These are phyloP conservation scores for Parotocinclus haroldoi DNA, from an alignment of 2,797 vertebrate genomes.

Conservation along the genomic window DNA sequence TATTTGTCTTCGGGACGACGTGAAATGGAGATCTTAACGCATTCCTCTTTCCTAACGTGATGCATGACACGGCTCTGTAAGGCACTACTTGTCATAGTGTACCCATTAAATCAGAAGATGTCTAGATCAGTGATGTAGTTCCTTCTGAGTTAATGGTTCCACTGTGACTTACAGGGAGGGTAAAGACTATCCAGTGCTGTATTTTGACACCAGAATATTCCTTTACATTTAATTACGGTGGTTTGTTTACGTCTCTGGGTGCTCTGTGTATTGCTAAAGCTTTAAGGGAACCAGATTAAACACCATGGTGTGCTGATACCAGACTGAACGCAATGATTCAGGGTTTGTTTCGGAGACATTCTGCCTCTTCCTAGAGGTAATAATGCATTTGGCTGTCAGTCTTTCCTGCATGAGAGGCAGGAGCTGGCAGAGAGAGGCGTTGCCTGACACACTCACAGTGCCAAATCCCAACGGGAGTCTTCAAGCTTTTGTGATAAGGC, in stretches of 20 bases:
- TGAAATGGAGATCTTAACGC: not conserved
- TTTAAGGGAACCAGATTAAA: constrained; percentile 18
- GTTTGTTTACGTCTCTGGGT: too few relatives aligned
- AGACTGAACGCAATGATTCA: constrained; percentile 18
- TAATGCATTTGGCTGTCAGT: constrained; percentile 34
- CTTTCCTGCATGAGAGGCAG: constrained; percentile 14
- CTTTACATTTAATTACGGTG: too few relatives aligned
- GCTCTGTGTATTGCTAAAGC: not conserved
- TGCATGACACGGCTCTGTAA: not conserved
- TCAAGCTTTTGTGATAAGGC: constrained; percentile 8
- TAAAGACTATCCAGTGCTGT: too few relatives aligned
- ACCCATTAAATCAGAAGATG: too few relatives aligned
- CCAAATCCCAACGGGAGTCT: constrained; percentile 6
- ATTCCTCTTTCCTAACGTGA: not conserved
- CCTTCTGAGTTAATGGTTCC: too few relatives aligned
- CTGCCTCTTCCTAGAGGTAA: constrained; percentile 11
- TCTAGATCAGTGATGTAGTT: too few relatives aligned
- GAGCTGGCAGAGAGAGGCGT: constrained; percentile 20
- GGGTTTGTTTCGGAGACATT: constrained; percentile 24
- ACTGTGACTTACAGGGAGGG: too few relatives aligned
- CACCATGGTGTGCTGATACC: not conserved
- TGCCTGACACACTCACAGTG: constrained; percentile 8
- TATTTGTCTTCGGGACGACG: not conserved
- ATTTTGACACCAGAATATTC: too few relatives aligned
- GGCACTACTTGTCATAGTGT: too few relatives aligned